Conservation (phyloP, 2,888 invertebrate species). For the Phrixothrix hirtus region DNA sequence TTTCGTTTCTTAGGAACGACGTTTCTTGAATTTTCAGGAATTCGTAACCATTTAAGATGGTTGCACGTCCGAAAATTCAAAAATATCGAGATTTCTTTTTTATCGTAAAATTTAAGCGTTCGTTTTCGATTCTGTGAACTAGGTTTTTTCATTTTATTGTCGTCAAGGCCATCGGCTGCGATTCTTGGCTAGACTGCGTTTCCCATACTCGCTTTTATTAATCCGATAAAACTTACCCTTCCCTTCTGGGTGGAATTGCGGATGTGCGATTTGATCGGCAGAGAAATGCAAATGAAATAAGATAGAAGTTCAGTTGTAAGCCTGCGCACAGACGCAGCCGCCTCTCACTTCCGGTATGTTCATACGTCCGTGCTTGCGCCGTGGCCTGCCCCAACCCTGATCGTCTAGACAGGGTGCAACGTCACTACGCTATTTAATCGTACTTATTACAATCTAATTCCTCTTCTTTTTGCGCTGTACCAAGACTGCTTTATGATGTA, state of each 20-base stretch:
- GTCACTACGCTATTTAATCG: constrained; percentile 38
- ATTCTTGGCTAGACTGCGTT: constrained; percentile 21
- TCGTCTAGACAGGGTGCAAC: constrained; percentile 43
- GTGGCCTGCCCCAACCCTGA: constrained; percentile 43
- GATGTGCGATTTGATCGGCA: constrained; percentile 10
- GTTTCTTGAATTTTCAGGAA: too few relatives aligned
- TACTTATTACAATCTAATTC: constrained; percentile 19
- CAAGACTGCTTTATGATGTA: too few relatives aligned
- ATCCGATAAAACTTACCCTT: too few relatives aligned
- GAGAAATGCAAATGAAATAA: constrained; percentile 15
- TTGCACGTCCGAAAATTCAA: constrained; percentile 6
- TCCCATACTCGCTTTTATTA: neutral
- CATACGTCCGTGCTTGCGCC: constrained; percentile 46
- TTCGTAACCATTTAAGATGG: too few relatives aligned
- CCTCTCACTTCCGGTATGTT: constrained; percentile 38
- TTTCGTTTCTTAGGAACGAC: too few relatives aligned
- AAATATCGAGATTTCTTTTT: constrained; percentile 13
- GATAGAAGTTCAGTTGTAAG: constrained; percentile 16
- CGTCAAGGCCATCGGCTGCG: constrained; percentile 44
- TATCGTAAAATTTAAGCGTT: constrained; percentile 7
- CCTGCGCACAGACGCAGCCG: constrained; percentile 27
- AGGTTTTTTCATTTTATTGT: constrained; percentile 38
- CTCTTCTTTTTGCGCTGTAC: constrained; percentile 8
- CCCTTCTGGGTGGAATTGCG: too few relatives aligned
- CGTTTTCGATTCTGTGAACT: constrained; percentile 35